Conservation (phyloP, 2,113 vertebrate species). For the Promerops cafer region DNA sequence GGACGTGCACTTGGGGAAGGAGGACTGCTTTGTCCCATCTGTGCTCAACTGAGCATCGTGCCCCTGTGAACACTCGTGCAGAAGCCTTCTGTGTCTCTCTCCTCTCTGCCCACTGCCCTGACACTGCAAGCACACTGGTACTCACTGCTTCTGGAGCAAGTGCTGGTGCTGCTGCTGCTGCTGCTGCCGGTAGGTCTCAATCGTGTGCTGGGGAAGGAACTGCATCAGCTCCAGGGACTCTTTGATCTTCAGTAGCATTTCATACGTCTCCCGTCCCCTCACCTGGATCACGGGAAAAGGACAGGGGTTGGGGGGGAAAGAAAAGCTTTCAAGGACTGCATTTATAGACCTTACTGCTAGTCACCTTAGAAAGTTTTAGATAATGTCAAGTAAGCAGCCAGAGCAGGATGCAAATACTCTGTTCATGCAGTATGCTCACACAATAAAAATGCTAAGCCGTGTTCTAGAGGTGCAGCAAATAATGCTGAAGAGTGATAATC, state of each 20-base stretch:
- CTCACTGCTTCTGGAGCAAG: constrained; percentile 98
- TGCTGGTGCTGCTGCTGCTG: constrained; percentile 98
- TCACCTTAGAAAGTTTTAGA: not conserved
- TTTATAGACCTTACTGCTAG: not conserved
- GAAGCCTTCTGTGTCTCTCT: constrained; percentile 42
- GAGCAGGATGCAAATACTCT: not conserved
- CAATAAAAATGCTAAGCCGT: not conserved
- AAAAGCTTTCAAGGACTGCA: not conserved
- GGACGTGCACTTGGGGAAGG: rapidly evolving
- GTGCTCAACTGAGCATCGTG: rapidly evolving
- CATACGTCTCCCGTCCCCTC: constrained; percentile 95
- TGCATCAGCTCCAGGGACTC: constrained; percentile 99
- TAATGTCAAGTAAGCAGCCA: not conserved
- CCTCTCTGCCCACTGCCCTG: not conserved
- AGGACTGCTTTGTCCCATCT: not conserved
- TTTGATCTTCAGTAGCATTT: constrained; percentile 98
- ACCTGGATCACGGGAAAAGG: constrained; percentile 69
- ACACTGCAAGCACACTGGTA: not conserved
- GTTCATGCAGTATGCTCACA: not conserved
- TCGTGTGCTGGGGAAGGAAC: constrained; percentile 95
- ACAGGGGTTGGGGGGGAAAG: not conserved
- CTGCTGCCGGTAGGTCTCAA: constrained; percentile 95
- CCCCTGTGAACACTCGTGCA: not conserved
- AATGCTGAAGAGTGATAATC: not conserved
- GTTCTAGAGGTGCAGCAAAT: not conserved